phyloP scores from a whole-genome alignment of 2,113 vertebrate species.

The Stomatorhinus ivindoensis region DNA sequence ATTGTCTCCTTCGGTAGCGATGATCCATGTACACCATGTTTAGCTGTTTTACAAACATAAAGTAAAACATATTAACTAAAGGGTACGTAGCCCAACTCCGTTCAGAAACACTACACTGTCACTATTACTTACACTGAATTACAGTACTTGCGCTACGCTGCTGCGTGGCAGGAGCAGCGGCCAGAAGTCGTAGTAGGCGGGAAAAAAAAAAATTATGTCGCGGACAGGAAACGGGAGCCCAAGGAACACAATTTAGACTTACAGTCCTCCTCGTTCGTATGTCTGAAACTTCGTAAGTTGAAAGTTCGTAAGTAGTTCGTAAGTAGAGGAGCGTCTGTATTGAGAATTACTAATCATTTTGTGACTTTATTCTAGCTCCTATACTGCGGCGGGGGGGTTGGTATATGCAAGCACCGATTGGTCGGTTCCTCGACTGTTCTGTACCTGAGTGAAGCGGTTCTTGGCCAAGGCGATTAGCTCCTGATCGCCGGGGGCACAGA shows the following conservation, averaged over 20 bases:
- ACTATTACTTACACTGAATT: too few relatives aligned
- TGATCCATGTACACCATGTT: background rate
- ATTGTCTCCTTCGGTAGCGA: background rate
- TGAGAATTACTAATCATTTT: background rate
- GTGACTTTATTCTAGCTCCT: background rate
- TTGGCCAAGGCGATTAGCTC: constrained; percentile 89
- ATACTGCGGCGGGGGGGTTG: background rate
- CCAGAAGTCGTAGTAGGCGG: too few relatives aligned
- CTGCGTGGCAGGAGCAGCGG: too few relatives aligned
- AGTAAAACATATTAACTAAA: background rate
- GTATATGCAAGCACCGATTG: too few relatives aligned
- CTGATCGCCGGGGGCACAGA: constrained; percentile 89
- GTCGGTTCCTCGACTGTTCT: background rate
- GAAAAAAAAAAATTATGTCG: too few relatives aligned
- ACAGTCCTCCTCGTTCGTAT: too few relatives aligned
- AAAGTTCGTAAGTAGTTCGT: too few relatives aligned
- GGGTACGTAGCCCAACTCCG: background rate
- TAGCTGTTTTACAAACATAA: background rate
- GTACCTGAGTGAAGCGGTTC: constrained; percentile 79
- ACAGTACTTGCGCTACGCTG: too few relatives aligned
- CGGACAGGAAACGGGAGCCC: too few relatives aligned
- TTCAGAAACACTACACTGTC: background rate
- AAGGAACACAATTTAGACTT: too few relatives aligned
- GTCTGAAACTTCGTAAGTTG: too few relatives aligned
- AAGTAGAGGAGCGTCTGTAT: background rate